These are phyloP conservation scores for Carcina quercana DNA, from an alignment of 2,888 invertebrate genomes.

Conservation along the genomic window DNA sequence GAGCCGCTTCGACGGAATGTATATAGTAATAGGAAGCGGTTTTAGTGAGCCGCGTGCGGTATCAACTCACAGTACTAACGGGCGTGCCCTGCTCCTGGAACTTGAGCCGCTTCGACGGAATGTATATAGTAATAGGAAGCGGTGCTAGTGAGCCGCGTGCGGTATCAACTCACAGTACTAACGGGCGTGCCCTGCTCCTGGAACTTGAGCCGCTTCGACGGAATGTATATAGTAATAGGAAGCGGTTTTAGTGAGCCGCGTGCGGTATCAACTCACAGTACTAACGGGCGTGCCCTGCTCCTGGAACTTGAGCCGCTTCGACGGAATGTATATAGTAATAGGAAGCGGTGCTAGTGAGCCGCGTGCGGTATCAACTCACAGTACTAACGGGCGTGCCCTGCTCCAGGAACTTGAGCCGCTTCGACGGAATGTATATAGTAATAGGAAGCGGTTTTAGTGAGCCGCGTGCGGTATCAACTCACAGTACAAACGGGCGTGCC, in stretches of 20 bases:
- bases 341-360: no score
- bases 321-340: no score
- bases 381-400: conserved; percentile 85
- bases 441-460: no score
- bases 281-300: conserved; percentile 88
- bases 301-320: conserved; percentile 98
- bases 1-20: no score
- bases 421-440: no score
- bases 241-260: no score
- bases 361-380: conserved; percentile 77
- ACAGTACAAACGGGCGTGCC: conserved; percentile 85
- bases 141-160: no score
- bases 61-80: conserved; percentile 79
- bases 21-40: no score
- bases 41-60: no score
- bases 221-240: no score
- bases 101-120: conserved; percentile 98
- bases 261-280: conserved; percentile 65
- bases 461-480: conserved; percentile 27
- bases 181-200: conserved; percentile 90
- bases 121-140: no score
- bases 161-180: conserved; percentile 75
- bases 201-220: conserved; percentile 99
- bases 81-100: conserved; percentile 92
- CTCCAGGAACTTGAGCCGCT: conserved; percentile 98